Conservation (phyloP, 1,140 invertebrate species). For the Nephila pilipes region DNA sequence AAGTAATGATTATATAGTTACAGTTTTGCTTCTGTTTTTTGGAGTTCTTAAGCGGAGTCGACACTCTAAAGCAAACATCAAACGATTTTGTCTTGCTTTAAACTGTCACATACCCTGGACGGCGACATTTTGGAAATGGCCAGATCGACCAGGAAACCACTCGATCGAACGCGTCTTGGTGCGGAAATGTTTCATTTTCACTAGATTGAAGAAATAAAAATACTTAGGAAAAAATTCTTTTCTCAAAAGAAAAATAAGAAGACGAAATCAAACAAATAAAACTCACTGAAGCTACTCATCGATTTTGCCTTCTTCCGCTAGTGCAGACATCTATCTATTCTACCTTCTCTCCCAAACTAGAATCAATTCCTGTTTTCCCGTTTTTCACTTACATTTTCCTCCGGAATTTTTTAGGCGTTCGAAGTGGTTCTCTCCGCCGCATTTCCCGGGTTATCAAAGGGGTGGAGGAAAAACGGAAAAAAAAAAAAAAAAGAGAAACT, state of each 20-base stretch:
- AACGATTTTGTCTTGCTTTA: conserved; percentile 12
- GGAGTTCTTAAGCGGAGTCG: not conserved
- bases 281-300: conserved; percentile 55
- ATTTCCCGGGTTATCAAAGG: conserved; percentile 57
- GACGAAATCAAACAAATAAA: conserved; percentile 57
- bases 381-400: conserved; percentile 56
- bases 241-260: not conserved
- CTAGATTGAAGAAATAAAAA: conserved; percentile 60
- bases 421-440: not conserved
- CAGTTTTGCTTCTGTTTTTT: too few relatives aligned
- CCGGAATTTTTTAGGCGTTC: conserved; percentile 42
- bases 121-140: not conserved
- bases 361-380: conserved; percentile 29
- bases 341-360: not conserved
- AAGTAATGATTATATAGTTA: too few relatives aligned
- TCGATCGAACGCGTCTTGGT: conserved; percentile 17
- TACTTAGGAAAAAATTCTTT: conserved; percentile 32
- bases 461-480: not conserved
- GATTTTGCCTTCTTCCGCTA: conserved; percentile 31
- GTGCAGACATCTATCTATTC: conserved; percentile 21
- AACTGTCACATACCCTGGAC: not conserved
- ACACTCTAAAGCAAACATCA: not conserved
- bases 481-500: not conserved
- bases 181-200: conserved; percentile 60
- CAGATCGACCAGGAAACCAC: conserved; percentile 10